A percentile compares a stretch with the other conserved stretches of the same genome.
These are phyloP conservation scores for Erynnis tages DNA, from an alignment of 2,888 invertebrate species.

Conservation along the genomic window DNA sequence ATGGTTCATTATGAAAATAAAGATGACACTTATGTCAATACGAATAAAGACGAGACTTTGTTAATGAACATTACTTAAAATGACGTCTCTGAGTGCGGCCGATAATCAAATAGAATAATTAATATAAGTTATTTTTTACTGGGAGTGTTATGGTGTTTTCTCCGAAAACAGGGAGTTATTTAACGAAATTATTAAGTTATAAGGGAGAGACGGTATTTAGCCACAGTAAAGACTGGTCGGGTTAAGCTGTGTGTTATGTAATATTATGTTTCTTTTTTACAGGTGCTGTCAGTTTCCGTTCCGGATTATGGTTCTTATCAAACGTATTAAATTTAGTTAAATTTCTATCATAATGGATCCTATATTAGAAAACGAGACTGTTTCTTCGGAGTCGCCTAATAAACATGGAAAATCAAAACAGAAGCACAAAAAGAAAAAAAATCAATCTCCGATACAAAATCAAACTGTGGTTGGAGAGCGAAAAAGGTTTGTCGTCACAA, in stretches of 20 bases:
- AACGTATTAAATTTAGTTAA: conserved; percentile 46
- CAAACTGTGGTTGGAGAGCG: conserved; percentile 72
- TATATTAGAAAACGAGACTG: conserved; percentile 76
- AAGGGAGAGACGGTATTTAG: no score
- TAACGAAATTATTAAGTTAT: no score
- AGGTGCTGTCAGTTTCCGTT: conserved; percentile 52
- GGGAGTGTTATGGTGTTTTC: no score
- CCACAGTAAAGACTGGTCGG: no score
- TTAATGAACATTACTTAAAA: no score
- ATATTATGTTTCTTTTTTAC: conserved; percentile 47
- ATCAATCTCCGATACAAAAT: conserved; percentile 47
- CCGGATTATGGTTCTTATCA: conserved; percentile 62
- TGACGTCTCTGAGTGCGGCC: no score
- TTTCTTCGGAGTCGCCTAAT: conserved; percentile 61
- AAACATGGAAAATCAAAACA: conserved; percentile 71
- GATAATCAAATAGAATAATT: no score
- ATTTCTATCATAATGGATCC: conserved; percentile 63
- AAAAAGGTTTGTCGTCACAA: conserved; percentile 72
- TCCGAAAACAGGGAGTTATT: no score
- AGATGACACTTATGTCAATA: no score
- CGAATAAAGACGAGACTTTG: no score
- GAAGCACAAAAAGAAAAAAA: conserved; percentile 70
- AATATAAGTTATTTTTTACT: no score
- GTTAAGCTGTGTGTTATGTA: conserved; percentile 9
- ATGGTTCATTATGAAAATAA: no score